Base-by-base conservation (phyloP, 2,888 invertebrate genomes). In the Pristionchus entomophagus region DNA sequence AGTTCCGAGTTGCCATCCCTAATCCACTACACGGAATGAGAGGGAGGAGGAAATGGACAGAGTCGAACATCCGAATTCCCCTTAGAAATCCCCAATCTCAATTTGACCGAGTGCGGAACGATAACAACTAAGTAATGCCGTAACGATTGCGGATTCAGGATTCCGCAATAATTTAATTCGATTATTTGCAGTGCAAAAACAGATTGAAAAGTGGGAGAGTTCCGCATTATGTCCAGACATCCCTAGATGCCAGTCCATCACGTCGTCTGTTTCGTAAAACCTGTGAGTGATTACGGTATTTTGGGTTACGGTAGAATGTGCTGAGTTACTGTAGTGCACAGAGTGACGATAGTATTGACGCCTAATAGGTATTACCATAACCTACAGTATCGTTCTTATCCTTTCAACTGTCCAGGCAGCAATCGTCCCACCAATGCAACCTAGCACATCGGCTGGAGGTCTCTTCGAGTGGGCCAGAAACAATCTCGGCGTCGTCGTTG, bases 401-500 rank as follows among this genome's bases (percentile, higher is more conserved):
- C n/a, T n/a, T n/a, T n/a, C n/a, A n/a, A n/a, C 17, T 45, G 6
- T 51, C n/a, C 17, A 80, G 78, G 49, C 49, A 51, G 32, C 49
- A 32, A 80, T 80, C 51, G 78, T 51, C 32, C 78, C 49, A 41
- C 51, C 51, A 32, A 51, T 49, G 29, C 78, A 80, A 29, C 32
- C 78, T n/a, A 51, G 78, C 32, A 51, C 51, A 26, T 80, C 78
- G 41, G 29, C 78, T 26, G 83, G 62, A 51, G 83, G 83, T 32
- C 62, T 84, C 49, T n/a, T 84, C 49, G 65, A 84, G n/a, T 84
- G 83, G 83, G n/a, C 65, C 38, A 83, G 51, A 38, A 49, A 83
- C 62, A 86, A 86, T 84, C 41, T 84, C 77, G 78, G 38, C 26
- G 62, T 81, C 49, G 81, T 86, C 51, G n/a, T n/a, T n/a, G 86